These are phyloP conservation scores for Phoronis australis DNA, from an alignment of 2,888 invertebrate species.

Conservation along the genomic window DNA sequence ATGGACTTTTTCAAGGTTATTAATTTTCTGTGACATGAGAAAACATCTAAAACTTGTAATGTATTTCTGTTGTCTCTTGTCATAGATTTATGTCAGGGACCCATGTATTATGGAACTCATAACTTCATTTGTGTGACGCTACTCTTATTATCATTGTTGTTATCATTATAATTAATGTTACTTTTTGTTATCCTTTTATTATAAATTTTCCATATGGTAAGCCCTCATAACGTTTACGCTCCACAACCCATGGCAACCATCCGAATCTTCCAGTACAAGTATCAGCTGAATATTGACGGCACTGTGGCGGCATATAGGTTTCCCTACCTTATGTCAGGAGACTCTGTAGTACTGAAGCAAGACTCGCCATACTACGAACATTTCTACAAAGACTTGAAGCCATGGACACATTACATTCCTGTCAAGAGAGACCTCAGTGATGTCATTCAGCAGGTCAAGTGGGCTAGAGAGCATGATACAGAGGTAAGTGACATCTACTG, in stretches of 20 bases:
- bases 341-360: slow-evolving; percentile 84
- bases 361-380: slow-evolving; percentile 91
- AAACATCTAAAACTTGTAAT: too few relatives aligned
- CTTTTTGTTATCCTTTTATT: too few relatives aligned
- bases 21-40: too few relatives aligned
- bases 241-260: too few relatives aligned
- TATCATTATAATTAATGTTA: too few relatives aligned
- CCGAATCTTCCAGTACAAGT: slow-evolving; percentile 84
- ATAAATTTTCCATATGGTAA: too few relatives aligned
- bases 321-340: slow-evolving; percentile 84
- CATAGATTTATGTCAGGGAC: too few relatives aligned
- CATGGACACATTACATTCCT: slow-evolving; percentile 78
- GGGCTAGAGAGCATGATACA: slow-evolving; percentile 47
- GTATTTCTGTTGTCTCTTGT: too few relatives aligned
- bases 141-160: too few relatives aligned
- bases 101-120: too few relatives aligned
- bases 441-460: slow-evolving; percentile 66
- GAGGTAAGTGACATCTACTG: slow-evolving; percentile 41
- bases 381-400: slow-evolving; percentile 73
- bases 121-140: too few relatives aligned
- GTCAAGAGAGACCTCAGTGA: slow-evolving; percentile 75
- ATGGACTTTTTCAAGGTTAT: slow-evolving; percentile 94
- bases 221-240: too few relatives aligned
- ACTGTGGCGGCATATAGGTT: slow-evolving; percentile 93
- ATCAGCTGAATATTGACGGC: slow-evolving; percentile 89